Evolutionary conservation across 23 tunicate species (phyloP).

Genomic region (Trididemnum clinides): DNA sequence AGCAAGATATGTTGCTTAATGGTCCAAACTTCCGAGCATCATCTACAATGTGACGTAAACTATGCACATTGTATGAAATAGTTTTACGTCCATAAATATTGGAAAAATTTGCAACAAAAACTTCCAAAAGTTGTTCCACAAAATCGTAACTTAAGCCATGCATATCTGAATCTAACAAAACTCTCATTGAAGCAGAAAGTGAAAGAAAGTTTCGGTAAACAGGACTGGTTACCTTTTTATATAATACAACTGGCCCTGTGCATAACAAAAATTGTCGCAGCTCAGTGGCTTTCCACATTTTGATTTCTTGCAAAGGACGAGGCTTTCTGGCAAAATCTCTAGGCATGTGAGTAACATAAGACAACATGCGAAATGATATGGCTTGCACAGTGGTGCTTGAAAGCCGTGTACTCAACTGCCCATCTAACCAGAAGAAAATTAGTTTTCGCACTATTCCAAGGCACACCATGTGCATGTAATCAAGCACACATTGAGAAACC

Average conservation of each 20-base stretch:
- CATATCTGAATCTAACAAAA: not conserved
- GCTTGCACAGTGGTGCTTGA: not conserved
- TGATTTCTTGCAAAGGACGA: conserved; percentile 3
- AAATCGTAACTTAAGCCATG: not conserved
- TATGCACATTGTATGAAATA: conserved; percentile 38
- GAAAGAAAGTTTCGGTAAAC: conserved; percentile 17
- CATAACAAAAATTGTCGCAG: conserved; percentile 31
- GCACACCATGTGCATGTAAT: conserved; percentile 50
- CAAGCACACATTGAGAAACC: conserved; percentile 46
- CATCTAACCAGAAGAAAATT: conserved; percentile 28
- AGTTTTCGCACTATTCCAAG: conserved; percentile 37
- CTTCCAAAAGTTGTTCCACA: not conserved
- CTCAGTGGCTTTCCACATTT: conserved; percentile 53
- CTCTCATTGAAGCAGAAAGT: not conserved
- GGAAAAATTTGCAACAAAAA: conserved; percentile 5
- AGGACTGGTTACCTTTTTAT: not conserved
- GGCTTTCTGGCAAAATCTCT: conserved; percentile 30
- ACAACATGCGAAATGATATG: not conserved
- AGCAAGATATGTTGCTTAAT: conserved; percentile 10
- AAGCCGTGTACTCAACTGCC: conserved; percentile 25
- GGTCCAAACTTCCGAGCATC: conserved; percentile 37
- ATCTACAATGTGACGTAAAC: conserved; percentile 24
- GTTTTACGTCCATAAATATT: conserved; percentile 8
- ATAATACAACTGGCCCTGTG: conserved; percentile 10
- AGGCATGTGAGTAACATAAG: conserved; percentile 7